Evolutionary conservation across 1,140 invertebrate species (phyloP), one percentile per base, ranked within the genome.

Genomic region (Cherax quadricarinatus): DNA sequence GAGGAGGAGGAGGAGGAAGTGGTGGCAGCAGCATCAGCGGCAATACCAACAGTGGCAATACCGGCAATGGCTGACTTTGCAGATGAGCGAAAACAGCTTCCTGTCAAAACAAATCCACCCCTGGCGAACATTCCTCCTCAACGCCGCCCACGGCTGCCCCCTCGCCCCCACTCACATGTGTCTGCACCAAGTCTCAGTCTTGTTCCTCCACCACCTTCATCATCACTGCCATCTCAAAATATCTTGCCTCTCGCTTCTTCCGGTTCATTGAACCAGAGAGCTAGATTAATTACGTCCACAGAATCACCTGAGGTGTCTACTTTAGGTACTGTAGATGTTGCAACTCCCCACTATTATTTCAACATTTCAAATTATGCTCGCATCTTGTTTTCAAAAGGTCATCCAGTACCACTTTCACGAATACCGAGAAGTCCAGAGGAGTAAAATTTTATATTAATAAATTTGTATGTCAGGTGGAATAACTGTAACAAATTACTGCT

Each of bases 281-380:
- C 21, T 41, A 41, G 30, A 41, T 41, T 41, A 41, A 41, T 41
- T 41, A 41, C 4, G 7, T 48, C 85, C 9, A 90, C 81, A 78
- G 62, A 53, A 30, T 41, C 80, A 41, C 81, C 88, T 18, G 88
- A 89, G 21, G 62, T 83, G 18, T 78, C 88, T 14, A 84, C 81
- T 48, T 79, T 84, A 10, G 81, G 88, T 4, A 84, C 81, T 16
- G n/a, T 90, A 12, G 88, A 90, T 24, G 81, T 53, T 18, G 88
- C 88, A 14, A 90, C 88, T 6, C 88, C 88, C 5, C 88, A 89
- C 62, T 90, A 90, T 66, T 90, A 78, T 62, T 90, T 57, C 49
- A 90, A 84, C 49, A 4, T 85, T 12, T 66, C 88, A 7, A 79
- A 75, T 41, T 84, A 90, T 48, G 88, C 81, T 10, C 80, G 49